Conservation (phyloP, 2,113 vertebrate species). For the Megaceryle torquata region DNA sequence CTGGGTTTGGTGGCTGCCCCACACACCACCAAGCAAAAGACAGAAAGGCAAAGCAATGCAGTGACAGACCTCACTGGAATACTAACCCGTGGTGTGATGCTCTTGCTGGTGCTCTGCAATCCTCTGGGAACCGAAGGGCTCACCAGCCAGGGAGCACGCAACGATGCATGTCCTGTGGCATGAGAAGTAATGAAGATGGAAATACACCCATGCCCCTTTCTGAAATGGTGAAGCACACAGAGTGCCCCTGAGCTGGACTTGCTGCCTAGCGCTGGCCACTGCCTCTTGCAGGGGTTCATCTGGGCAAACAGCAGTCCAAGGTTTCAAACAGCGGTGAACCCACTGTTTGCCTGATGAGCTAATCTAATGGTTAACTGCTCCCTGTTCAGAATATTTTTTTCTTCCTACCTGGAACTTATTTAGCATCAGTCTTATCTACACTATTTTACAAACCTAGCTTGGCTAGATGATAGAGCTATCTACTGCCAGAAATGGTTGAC, state of each 20-base stretch:
- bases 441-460: not conserved
- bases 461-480: not conserved
- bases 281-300: not conserved
- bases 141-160: not conserved
- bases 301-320: not conserved
- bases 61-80: not conserved
- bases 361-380: not conserved
- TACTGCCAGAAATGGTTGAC: not conserved
- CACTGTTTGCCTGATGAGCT: not conserved
- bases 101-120: not conserved
- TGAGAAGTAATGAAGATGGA: not conserved
- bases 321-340: not conserved
- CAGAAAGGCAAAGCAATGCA: not conserved
- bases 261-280: not conserved
- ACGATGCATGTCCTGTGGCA: rapidly evolving
- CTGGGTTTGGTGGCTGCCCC: not conserved
- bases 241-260: not conserved
- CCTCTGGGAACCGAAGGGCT: not conserved
- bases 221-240: rapidly evolving
- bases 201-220: not conserved
- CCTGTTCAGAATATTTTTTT: not conserved
- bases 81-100: rapidly evolving
- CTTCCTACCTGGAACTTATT: not conserved
- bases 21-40: not conserved
- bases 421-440: not conserved